Evolutionary conservation across 2,888 invertebrate genomes (phyloP).

Genomic region (Nomada flava): DNA sequence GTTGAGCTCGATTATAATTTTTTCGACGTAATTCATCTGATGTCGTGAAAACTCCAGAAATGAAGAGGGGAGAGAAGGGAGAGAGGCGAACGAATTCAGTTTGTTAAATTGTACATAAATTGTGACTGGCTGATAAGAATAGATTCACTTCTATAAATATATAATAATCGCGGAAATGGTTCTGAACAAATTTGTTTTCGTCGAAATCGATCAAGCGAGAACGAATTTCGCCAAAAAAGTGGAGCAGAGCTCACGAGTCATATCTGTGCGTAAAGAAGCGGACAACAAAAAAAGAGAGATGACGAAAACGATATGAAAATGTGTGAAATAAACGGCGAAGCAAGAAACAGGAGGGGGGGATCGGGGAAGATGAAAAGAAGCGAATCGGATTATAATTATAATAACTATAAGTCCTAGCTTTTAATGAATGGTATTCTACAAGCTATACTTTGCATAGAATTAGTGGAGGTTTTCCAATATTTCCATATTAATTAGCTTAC

Average conservation of each 20-base stretch:
- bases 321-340: constrained; percentile 22
- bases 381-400: constrained; percentile 46
- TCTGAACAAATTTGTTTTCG: constrained; percentile 44
- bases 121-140: constrained; percentile 51
- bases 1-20: constrained; percentile 59
- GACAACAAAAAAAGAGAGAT: background rate
- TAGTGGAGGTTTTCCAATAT: constrained; percentile 93
- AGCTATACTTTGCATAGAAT: constrained; percentile 97
- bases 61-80: background rate
- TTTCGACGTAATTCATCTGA: constrained; percentile 54
- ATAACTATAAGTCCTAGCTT: constrained; percentile 63
- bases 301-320: background rate
- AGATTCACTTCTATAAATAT: constrained; percentile 57
- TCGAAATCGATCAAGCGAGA: constrained; percentile 7
- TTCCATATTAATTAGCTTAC: constrained; percentile 83
- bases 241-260: constrained; percentile 42
- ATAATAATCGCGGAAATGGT: constrained; percentile 29
- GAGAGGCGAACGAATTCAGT: constrained; percentile 36
- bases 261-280: constrained; percentile 33
- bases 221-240: constrained; percentile 39
- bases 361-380: background rate
- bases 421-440: constrained; percentile 85
- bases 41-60: constrained; percentile 17
- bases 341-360: background rate
- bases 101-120: constrained; percentile 66